Percentiles rank a stretch among this genome's conserved stretches.
phyloP scores from a whole-genome alignment of 1,140 invertebrate genomes.

The Gryon sp. region DNA sequence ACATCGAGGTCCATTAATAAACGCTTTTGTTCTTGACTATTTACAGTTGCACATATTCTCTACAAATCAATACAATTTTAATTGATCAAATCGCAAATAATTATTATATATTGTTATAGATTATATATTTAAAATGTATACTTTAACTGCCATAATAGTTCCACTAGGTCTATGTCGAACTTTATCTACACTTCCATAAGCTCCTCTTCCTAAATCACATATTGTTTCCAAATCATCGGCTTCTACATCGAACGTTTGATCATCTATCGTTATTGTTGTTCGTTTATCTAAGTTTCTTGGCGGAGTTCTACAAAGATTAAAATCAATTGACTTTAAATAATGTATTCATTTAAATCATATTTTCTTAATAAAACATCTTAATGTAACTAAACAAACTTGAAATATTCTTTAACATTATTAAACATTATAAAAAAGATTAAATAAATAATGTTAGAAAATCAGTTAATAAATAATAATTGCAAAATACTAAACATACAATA shows the following conservation, averaged over 20 bases:
- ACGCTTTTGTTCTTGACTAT: slow-evolving; percentile 94
- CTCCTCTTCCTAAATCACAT: slow-evolving; percentile 94
- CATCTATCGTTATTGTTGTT: slow-evolving; percentile 91
- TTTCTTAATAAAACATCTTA: neutral
- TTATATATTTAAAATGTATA: slow-evolving; percentile 72
- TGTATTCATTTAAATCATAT: no score
- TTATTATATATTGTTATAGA: no score
- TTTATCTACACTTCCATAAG: slow-evolving; percentile 97
- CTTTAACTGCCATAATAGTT: slow-evolving; percentile 97
- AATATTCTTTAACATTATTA: neutral
- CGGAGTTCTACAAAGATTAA: slow-evolving; percentile 81
- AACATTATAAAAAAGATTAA: slow-evolving; percentile 15
- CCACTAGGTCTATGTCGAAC: slow-evolving; percentile 94
- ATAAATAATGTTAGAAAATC: no score
- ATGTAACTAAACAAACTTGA: neutral
- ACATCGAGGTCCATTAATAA: slow-evolving; percentile 98
- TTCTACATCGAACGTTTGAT: slow-evolving; percentile 92
- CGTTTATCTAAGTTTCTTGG: slow-evolving; percentile 91
- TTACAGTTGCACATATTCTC: slow-evolving; percentile 95
- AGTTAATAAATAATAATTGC: no score
- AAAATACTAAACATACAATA: slow-evolving; percentile 37
- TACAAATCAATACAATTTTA: slow-evolving; percentile 70
- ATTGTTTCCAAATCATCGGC: slow-evolving; percentile 93
- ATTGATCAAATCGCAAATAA: no score
- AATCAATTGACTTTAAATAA: neutral